Evolutionary conservation across 2,113 vertebrate species (phyloP).

Genomic region (Tenebrosternarchus preto): DNA sequence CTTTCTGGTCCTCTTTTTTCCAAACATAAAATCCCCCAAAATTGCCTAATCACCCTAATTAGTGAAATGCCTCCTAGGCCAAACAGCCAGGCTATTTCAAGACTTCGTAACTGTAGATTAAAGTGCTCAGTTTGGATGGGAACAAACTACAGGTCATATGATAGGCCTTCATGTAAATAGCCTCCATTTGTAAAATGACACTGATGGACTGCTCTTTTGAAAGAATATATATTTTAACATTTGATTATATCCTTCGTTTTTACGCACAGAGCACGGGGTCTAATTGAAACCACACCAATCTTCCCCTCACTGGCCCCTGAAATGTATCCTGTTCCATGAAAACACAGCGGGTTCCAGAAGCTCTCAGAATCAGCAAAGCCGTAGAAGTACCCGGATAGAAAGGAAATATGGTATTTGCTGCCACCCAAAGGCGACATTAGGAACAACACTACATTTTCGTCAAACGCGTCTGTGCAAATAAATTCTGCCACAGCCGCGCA

Average conservation of each 20-base stretch:
- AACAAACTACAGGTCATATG: no score
- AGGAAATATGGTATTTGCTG: conserved; percentile 44
- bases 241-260: background rate
- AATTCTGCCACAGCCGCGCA: background rate
- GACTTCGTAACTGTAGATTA: no score
- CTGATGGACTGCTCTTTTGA: no score
- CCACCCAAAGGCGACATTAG: conserved; percentile 49
- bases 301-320: background rate
- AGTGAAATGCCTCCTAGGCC: no score
- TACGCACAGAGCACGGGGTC: background rate
- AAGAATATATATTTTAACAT: background rate
- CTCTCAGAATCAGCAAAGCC: background rate
- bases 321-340: conserved; percentile 1
- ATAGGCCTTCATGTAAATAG: no score
- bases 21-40: background rate
- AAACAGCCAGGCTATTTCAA: no score
- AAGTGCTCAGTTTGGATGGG: no score
- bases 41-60: background rate
- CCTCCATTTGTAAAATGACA: no score
- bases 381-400: background rate
- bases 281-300: background rate
- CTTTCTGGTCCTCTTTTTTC: no score
- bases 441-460: conserved; percentile 1
- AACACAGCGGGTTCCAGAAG: background rate
- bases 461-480: background rate